Evolutionary conservation across 2,888 invertebrate genomes (phyloP), one percentile per base, ranked within the genome.

Genomic region (Xestoiulus laeticollis): DNA sequence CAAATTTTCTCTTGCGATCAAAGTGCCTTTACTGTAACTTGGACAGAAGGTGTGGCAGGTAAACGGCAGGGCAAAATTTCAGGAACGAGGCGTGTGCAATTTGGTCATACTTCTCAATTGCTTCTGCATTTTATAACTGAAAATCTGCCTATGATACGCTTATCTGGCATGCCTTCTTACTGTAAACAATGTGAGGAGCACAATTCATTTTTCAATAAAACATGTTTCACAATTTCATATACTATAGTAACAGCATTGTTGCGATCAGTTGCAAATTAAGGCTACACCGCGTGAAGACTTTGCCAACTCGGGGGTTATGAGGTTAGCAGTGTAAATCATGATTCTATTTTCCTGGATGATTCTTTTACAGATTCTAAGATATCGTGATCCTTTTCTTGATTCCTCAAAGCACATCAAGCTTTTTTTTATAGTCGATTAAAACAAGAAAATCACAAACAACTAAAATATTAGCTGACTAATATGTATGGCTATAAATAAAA

Each of bases 371-470:
- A 78, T 78, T 78, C 12, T 78, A 26, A 30, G 30, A 78, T 30
- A 78, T 30, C 78, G 26, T 78, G 30, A 78, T 16, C 68, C 68
- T 30, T 78, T 30, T 4, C 30, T 78, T 78, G 30, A 78, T 32
- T 78, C 78, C 26, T 78, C 78, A 78, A 30, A 12, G 26, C 14
- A 78, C 30, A 78, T 78, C 26, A 78, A 78, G 78, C 30, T 78
- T 32, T 16, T 78, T 32, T 16, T 30, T 78, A 32, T 78, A 32
- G 78, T 30, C 78, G 5, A 78, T 78, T 78, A 78, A 30, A 78
- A 78, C 78, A 78, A 78, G 30, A 78, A 12, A 78, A 78, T 78
- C 78, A 78, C 78, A 78, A 78, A 78, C 78, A 78, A 78, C 78
- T 78, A 78, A 78, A 78, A 78, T 78, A 78, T 78, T 78, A 78